Conservation (phyloP, 1,140 invertebrate genomes). For the Drosophila pseudoananassae region DNA sequence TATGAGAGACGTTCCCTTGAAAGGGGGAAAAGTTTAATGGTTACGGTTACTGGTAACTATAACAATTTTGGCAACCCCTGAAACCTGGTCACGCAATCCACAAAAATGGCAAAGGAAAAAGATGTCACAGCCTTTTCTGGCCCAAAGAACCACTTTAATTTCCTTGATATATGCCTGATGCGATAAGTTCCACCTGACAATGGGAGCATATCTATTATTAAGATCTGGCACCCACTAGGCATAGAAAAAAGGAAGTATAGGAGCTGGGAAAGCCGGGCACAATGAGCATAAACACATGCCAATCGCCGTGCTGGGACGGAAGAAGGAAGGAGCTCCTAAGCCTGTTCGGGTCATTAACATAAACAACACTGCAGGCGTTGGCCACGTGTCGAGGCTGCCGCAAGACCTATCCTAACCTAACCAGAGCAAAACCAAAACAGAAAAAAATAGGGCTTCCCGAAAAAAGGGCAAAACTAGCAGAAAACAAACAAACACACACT, state of each 20-base stretch:
- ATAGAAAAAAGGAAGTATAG: neutral
- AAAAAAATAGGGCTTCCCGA: slow-evolving; percentile 3
- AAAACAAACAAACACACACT: slow-evolving; percentile 40
- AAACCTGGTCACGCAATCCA: slow-evolving; percentile 29
- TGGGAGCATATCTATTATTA: slow-evolving; percentile 72
- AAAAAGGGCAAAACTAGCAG: slow-evolving; percentile 58
- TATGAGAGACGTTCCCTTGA: neutral
- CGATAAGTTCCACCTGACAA: slow-evolving; percentile 76
- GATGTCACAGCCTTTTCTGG: slow-evolving; percentile 22
- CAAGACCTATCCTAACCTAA: neutral
- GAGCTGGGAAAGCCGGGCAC: slow-evolving; percentile 26
- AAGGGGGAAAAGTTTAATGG: neutral
- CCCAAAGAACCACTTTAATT: slow-evolving; percentile 59
- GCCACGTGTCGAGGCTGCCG: slow-evolving; percentile 56
- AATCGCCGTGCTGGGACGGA: slow-evolving; percentile 56
- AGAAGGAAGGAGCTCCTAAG: slow-evolving; percentile 17
- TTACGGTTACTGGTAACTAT: slow-evolving; percentile 25
- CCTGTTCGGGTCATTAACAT: slow-evolving; percentile 72
- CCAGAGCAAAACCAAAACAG: slow-evolving; percentile 9
- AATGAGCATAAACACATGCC: slow-evolving; percentile 71
- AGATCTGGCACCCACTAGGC: slow-evolving; percentile 60
- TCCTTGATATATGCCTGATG: slow-evolving; percentile 67
- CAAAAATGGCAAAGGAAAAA: slow-evolving; percentile 13
- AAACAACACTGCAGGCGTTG: slow-evolving; percentile 73
- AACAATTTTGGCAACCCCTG: slow-evolving; percentile 29